Evolutionary conservation across 2,797 vertebrate genomes (phyloP).

Genomic region (Capromys pilorides): DNA sequence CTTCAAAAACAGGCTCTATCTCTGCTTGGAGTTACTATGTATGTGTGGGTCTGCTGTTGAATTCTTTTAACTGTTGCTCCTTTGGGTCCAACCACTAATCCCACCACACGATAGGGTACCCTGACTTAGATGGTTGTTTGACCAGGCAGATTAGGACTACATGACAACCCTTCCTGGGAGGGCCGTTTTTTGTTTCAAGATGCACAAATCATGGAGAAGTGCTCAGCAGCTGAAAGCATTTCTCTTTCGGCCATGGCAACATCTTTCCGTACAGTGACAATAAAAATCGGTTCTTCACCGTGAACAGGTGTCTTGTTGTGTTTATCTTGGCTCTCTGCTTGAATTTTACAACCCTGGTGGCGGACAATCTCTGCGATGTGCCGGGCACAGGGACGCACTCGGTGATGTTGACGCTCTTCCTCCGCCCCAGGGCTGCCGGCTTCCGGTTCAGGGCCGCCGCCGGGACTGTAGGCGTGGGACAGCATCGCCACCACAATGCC

Average conservation of each 20-base stretch:
- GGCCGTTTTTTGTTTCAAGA: constrained; percentile 93
- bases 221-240: constrained; percentile 95
- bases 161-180: constrained; percentile 85
- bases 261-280: constrained; percentile 95
- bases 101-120: constrained; percentile 96
- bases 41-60: constrained; percentile 97
- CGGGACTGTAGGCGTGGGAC: constrained; percentile 84
- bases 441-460: constrained; percentile 85
- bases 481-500: constrained; percentile 89
- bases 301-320: constrained; percentile 97
- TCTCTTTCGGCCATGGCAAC: constrained; percentile 96
- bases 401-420: constrained; percentile 97
- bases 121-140: constrained; percentile 97
- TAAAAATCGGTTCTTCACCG: constrained; percentile 96
- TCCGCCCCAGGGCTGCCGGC: constrained; percentile 87
- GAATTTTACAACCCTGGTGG: constrained; percentile 94
- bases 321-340: constrained; percentile 97
- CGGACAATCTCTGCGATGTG: constrained; percentile 98
- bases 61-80: constrained; percentile 98
- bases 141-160: constrained; percentile 91
- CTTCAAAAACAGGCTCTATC: constrained; percentile 97
- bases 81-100: constrained; percentile 96
- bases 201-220: constrained; percentile 97
- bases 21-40: constrained; percentile 96
- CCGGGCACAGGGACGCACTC: constrained; percentile 99